Percentiles rank a stretch among this genome's conserved stretches.
These are phyloP conservation scores for Benthosema pterotum DNA, from an alignment of 2,797 vertebrate species.

Conservation along the genomic window DNA sequence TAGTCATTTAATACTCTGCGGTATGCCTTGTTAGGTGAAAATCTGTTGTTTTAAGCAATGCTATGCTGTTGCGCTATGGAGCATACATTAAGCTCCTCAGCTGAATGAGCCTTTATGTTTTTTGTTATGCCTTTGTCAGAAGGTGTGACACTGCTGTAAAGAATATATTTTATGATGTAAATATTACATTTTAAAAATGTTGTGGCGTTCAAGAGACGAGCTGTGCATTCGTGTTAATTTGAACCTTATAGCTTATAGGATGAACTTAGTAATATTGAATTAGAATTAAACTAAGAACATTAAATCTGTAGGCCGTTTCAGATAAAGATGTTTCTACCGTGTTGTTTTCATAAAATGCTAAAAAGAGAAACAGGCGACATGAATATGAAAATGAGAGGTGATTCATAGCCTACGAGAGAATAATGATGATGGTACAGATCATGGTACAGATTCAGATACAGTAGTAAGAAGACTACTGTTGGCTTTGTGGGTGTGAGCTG, in stretches of 20 bases:
- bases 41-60: too few species aligned
- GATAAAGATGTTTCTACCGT: slow-evolving; percentile 7
- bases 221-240: slow-evolving; percentile 16
- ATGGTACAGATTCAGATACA: not conserved
- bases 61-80: not conserved
- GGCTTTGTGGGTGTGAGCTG: slow-evolving; percentile 33
- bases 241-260: slow-evolving; percentile 35
- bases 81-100: not conserved
- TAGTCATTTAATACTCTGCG: not conserved
- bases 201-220: slow-evolving; percentile 9
- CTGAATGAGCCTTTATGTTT: slow-evolving; percentile 9
- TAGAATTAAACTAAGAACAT: slow-evolving; percentile 14
- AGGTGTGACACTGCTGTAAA: slow-evolving; percentile 33
- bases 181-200: slow-evolving; percentile 35
- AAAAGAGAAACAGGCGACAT: slow-evolving; percentile 56
- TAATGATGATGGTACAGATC: not conserved
- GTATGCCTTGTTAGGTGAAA: too few species aligned
- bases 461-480: slow-evolving; percentile 18
- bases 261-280: slow-evolving; percentile 15
- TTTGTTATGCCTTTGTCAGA: slow-evolving; percentile 39
- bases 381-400: slow-evolving; percentile 32
- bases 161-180: slow-evolving; percentile 49
- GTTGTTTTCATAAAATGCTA: slow-evolving; percentile 50
- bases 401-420: slow-evolving; percentile 8
- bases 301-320: not conserved